These are phyloP conservation scores for Caenorhabditis sp. DNA, from an alignment of 2,888 invertebrate genomes.

Conservation along the genomic window DNA sequence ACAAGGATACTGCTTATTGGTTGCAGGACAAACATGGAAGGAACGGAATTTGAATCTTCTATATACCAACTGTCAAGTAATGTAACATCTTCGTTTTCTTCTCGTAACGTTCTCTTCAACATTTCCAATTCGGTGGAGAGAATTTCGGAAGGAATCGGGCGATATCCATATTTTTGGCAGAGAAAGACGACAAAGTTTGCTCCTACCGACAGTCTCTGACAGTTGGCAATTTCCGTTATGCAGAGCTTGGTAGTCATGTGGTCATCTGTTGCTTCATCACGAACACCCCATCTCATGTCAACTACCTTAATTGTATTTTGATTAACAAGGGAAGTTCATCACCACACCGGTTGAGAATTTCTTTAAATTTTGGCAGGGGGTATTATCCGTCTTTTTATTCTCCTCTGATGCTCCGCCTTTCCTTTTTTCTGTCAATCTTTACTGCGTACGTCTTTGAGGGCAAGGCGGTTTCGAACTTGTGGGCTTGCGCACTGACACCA, in stretches of 20 bases:
- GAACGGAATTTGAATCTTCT: slow-evolving; percentile 96
- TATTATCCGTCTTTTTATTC: too few species aligned
- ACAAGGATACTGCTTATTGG: slow-evolving; percentile 97
- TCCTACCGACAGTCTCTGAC: slow-evolving; percentile 96
- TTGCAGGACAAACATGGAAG: slow-evolving; percentile 94
- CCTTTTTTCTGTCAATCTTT: too few species aligned
- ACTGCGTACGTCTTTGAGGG: too few species aligned
- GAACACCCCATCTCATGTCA: slow-evolving; percentile 98
- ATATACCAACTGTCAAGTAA: slow-evolving; percentile 86
- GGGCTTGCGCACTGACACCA: too few species aligned
- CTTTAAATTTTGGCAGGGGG: too few species aligned
- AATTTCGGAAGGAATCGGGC: slow-evolving; percentile 97
- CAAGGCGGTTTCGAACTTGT: too few species aligned
- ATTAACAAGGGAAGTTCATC: too few species aligned
- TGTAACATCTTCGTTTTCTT: slow-evolving; percentile 74
- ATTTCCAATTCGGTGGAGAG: slow-evolving; percentile 93
- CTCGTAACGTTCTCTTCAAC: slow-evolving; percentile 89
- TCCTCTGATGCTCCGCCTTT: too few species aligned
- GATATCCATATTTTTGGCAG: slow-evolving; percentile 98
- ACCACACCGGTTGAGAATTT: too few species aligned
- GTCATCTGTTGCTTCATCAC: slow-evolving; percentile 98
- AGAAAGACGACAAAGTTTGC: slow-evolving; percentile 98
- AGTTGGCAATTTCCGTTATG: slow-evolving; percentile 98
- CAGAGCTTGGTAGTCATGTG: slow-evolving; percentile 99
- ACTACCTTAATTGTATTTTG: slow-evolving; percentile 95